Evolutionary conservation across 2,113 vertebrate species (phyloP).

Genomic region (Indicator indicator): DNA sequence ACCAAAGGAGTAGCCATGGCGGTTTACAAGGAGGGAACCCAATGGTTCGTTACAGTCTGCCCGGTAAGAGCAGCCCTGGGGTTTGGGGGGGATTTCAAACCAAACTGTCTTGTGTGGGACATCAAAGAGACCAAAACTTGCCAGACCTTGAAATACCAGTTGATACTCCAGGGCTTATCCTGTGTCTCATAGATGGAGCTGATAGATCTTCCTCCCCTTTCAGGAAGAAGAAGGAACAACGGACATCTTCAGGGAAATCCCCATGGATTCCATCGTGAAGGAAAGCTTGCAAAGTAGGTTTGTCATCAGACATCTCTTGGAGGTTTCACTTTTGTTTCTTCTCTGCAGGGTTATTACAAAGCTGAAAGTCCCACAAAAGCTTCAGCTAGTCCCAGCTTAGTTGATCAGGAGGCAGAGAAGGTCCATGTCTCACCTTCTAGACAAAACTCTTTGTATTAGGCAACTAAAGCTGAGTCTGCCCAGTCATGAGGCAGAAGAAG

Average conservation of each 20-base stretch:
- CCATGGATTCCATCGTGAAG: slow-evolving; percentile 73
- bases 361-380: background rate
- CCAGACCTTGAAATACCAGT: background rate
- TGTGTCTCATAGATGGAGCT: background rate
- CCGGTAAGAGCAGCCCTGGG: slow-evolving; percentile 29
- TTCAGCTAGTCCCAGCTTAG: background rate
- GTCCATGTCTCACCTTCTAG: background rate
- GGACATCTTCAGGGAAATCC: slow-evolving; percentile 65
- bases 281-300: slow-evolving; percentile 75
- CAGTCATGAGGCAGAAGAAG: background rate
- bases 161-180: no score
- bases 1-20: slow-evolving; percentile 78
- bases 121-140: background rate
- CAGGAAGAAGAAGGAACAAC: slow-evolving; percentile 78
- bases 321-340: background rate
- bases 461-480: background rate
- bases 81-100: background rate
- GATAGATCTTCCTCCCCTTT: background rate
- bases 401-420: background rate
- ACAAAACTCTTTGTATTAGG: background rate
- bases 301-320: background rate
- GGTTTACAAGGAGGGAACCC: slow-evolving; percentile 3
- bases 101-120: fast-evolving
- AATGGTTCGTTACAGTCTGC: slow-evolving; percentile 59
- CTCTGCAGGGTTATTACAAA: background rate